Base-by-base conservation (phyloP, 2,797 vertebrate species). In the Loris lydekkerianus region DNA sequence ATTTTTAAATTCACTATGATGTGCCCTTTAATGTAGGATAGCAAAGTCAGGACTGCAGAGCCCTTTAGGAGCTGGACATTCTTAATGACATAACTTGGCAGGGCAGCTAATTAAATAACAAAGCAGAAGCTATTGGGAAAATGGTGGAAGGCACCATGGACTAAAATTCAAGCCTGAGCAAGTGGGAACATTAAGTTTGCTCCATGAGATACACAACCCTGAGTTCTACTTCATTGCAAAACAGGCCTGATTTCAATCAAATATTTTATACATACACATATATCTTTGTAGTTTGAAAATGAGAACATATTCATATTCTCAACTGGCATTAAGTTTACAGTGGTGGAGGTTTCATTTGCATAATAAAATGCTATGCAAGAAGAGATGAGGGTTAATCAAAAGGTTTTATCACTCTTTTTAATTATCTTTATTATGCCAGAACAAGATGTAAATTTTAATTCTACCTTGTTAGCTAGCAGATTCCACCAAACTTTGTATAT, bases 361-460 rank as follows among this genome's bases (percentile, higher is more conserved):
- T 98, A 96, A 96, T 94, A 97, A 97, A 97, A 97, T 93, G 94
- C 96, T 95, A 61, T 93, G 93, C 86, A 97, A 98, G 97, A 98
- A 73, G 96, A 96, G 96, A 98, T 97, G 97, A 97, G 96, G 98
- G 98, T 98, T 98, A 98, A 98, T 98, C 98, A 98, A 98, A 98
- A 93, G 95, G 97, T 98, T 99, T 98, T 98, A 98, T 98, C 98
- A 86, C 98, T 98, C 98, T 97, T 97, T 98, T 98, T 97, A 98
- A 98, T 98, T 98, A 98, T 98, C 98, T 98, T 98, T 98, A 98
- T 98, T 98, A 98, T 98, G 95, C 91, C 84, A 43, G 96, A 98
- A 97, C 97, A 98, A 98, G 98, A 98, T 97, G 98, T 98, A 98
- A 98, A 98, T 98, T 98, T 98, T 98, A 98, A 98, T 98, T 98